Evolutionary conservation across 2,888 invertebrate genomes (phyloP), one percentile per base, ranked within the genome.

Genomic region (Sipunculus nudus): DNA sequence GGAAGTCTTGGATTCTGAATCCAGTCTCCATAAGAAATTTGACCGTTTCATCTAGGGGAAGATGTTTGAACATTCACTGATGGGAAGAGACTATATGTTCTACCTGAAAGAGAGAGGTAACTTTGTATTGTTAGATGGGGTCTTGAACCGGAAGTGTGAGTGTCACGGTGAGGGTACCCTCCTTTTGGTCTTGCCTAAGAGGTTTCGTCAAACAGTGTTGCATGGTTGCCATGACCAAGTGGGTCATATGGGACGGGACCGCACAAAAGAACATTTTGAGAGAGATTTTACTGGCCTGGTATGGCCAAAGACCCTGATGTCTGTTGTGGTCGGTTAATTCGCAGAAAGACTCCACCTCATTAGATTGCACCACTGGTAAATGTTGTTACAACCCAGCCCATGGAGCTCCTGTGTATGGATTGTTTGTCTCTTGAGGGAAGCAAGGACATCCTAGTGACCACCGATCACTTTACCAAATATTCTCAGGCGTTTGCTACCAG

Each of bases 381-480:
- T 29, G 54, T 66, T 6, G 3, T 10, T 8, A 49, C 59, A 1
- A 41, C 45, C 26, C 31, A 43, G 35, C 65, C 67, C 2, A 19
- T 69, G 38, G 59, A 67, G 43, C 29, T 65, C 2, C 54, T 67
- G 10, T 61, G 60, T 26, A 59, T 67, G 8, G 61, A 63, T 43
- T 68, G 55, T 32, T 26, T 65, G n/a, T 31, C 50, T 19, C 25
- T 65, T 23, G 65, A 69, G 21, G 29, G 21, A 28, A 43, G 55
- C 1, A 61, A 40, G 28, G 60, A 67, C 48, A 53, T 65, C 23
- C 38, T 69, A 21, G 61, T 69, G 2, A 59, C 65, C 8, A 69
- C 65, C 0, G 63, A 69, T 31, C 57, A 58, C 31, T 68, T 64
- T 38, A 70, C 62, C 6, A 48, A 55, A 19, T 68, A 63, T 49